Evolutionary conservation across 2,888 invertebrate species (phyloP).

Genomic region (Escarpia spicata): DNA sequence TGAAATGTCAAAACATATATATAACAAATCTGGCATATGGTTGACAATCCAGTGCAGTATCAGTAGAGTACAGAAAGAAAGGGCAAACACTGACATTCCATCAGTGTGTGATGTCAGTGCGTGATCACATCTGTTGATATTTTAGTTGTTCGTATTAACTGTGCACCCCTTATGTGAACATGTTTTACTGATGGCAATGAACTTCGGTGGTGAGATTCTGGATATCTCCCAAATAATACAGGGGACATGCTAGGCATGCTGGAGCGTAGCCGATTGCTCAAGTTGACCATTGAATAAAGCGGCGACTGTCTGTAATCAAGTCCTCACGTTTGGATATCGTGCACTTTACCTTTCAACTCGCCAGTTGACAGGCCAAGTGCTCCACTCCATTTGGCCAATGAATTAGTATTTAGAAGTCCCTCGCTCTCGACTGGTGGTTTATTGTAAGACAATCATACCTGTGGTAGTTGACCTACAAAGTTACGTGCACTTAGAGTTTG

Average conservation of each 20-base stretch:
- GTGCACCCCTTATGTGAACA: neutral
- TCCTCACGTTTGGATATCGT: neutral
- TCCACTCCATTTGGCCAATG: neutral
- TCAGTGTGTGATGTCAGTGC: neutral
- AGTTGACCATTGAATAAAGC: slow-evolving; percentile 13
- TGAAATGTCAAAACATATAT: neutral
- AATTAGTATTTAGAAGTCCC: slow-evolving; percentile 16
- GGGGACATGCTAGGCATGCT: neutral
- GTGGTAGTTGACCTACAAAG: neutral
- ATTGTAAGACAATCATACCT: neutral
- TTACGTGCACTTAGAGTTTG: neutral
- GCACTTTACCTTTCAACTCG: neutral
- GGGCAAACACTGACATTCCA: neutral
- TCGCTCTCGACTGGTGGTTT: neutral
- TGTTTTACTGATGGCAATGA: neutral
- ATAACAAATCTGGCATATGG: neutral
- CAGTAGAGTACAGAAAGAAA: neutral
- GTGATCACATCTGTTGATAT: neutral
- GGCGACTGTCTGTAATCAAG: neutral
- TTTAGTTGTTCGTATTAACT: neutral
- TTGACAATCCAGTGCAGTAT: neutral
- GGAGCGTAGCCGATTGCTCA: neutral
- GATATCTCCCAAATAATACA: neutral
- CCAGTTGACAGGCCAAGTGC: neutral
- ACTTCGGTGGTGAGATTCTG: neutral